Evolutionary conservation across 2,113 vertebrate genomes (phyloP).

Genomic region (Oxyura jamaicensis): DNA sequence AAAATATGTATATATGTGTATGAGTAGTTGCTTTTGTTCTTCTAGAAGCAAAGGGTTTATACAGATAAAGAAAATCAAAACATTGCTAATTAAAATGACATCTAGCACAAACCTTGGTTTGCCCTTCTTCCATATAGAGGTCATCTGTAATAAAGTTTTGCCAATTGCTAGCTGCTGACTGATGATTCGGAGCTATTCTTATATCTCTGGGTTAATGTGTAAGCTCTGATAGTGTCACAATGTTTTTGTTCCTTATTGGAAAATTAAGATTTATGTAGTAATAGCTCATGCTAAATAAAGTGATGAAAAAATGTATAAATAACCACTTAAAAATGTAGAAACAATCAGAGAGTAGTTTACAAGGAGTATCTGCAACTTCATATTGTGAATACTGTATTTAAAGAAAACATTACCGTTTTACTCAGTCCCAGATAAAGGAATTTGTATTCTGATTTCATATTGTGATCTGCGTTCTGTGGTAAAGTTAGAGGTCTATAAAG

Average conservation of each 20-base stretch:
- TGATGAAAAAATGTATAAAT: neutral
- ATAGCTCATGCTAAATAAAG: neutral
- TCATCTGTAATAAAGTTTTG: constrained; percentile 1
- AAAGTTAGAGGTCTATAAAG: neutral
- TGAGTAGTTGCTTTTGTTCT: neutral
- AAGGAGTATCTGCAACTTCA: neutral
- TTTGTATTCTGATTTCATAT: neutral
- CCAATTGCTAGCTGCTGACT: constrained; percentile 6
- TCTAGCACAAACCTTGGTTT: neutral
- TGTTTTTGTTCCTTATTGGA: neutral
- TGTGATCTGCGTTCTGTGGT: neutral
- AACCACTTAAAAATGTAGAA: neutral
- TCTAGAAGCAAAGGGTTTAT: neutral
- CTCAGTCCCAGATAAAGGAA: neutral
- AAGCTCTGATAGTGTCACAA: neutral
- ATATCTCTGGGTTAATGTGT: neutral
- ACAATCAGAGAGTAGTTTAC: neutral
- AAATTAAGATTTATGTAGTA: neutral
- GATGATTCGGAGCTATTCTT: constrained; percentile 17
- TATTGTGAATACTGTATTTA: neutral
- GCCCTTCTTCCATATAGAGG: neutral
- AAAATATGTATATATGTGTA: neutral
- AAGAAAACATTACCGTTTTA: neutral
- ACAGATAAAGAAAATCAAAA: neutral
- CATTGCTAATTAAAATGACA: neutral